Conservation (phyloP, 1,140 invertebrate species). For the Drosophila sturtevanti region DNA sequence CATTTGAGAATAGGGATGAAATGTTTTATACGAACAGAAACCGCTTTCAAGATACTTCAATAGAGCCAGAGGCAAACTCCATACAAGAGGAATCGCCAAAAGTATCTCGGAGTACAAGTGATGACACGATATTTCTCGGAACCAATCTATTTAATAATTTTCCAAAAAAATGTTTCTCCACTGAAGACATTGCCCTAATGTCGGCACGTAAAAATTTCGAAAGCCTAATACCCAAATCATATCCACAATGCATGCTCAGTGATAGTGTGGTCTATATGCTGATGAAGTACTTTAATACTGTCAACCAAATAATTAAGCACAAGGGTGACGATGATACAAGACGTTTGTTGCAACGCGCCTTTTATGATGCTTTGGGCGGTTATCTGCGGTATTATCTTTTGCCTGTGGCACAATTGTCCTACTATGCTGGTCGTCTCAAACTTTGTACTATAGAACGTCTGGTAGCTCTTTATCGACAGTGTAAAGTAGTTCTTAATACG, state of each 20-base stretch:
- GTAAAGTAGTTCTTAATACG: slow-evolving; percentile 66
- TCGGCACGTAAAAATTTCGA: slow-evolving; percentile 71
- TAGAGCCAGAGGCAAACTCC: not conserved
- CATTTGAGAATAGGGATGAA: not conserved
- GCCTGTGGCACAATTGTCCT: slow-evolving; percentile 73
- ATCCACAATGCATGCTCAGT: slow-evolving; percentile 34
- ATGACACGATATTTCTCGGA: slow-evolving; percentile 49
- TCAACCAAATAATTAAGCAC: slow-evolving; percentile 59
- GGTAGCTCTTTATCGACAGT: slow-evolving; percentile 54
- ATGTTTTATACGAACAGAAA: slow-evolving; percentile 1
- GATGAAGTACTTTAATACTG: slow-evolving; percentile 69
- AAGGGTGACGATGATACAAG: slow-evolving; percentile 43
- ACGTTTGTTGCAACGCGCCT: slow-evolving; percentile 53
- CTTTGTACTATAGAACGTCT: slow-evolving; percentile 56
- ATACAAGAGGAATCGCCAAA: not conserved
- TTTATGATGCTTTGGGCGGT: slow-evolving; percentile 75
- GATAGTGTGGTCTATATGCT: slow-evolving; percentile 55
- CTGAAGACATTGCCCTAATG: slow-evolving; percentile 69
- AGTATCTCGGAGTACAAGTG: not conserved
- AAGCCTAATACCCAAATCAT: slow-evolving; percentile 55
- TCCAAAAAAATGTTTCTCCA: slow-evolving; percentile 70
- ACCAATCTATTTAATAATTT: slow-evolving; percentile 69
- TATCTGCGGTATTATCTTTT: slow-evolving; percentile 69
- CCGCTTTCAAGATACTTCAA: slow-evolving; percentile 22
- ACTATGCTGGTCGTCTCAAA: slow-evolving; percentile 70